Base-by-base conservation (phyloP, 53 echinoderm and acorn worm genomes). In the Arbacia lixula region DNA sequence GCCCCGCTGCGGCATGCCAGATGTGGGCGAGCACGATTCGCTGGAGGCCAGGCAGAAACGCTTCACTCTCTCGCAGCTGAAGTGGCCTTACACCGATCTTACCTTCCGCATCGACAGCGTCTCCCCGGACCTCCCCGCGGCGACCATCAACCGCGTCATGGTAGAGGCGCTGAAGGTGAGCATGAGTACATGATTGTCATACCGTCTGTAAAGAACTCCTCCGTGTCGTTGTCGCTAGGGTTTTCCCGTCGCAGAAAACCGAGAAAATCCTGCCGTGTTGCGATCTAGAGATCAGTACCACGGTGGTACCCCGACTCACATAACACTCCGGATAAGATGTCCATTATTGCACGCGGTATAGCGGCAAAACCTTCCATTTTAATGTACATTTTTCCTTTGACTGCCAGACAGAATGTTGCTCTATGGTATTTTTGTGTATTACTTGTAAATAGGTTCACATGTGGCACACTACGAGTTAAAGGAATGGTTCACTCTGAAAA, bases 1-100 rank as follows among this genome's bases (percentile, higher is more conserved):
- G 76, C 93, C 96, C 2, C 87, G 96, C 22, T 95, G 95, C 75
- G 95, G 95, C 8, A 85, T 88, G 50, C 95, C 95, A 1, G 95
- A 95, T 42, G 76, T 86, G 66, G 81, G 85, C 62, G 89, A 85
- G 2, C 80, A 66, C 32, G 65, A 22, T 19, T 56, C 76, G 11
- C 82, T 85, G 32, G 91, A 86, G 11, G 61, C 80, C 17, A 72
- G 96, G 10, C 87, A 76, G 53, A 88, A 84, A 32, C 82, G 96
- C 30, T 96, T 72, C 64, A 53, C 96, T 28, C 53, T 88, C 2
- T 52, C 56, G 17, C 68, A 66, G 20, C 21, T 65, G 2, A 57
- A 52, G 30, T 96, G 96, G 96, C 56, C 75, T 2, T 53, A 32
- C 2, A 91, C 36, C 21, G 86, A 91, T 37, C 75, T 96, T 19